These are phyloP conservation scores for Ochropleura leucogaster DNA, from an alignment of 2,888 invertebrate genomes.

Conservation along the genomic window DNA sequence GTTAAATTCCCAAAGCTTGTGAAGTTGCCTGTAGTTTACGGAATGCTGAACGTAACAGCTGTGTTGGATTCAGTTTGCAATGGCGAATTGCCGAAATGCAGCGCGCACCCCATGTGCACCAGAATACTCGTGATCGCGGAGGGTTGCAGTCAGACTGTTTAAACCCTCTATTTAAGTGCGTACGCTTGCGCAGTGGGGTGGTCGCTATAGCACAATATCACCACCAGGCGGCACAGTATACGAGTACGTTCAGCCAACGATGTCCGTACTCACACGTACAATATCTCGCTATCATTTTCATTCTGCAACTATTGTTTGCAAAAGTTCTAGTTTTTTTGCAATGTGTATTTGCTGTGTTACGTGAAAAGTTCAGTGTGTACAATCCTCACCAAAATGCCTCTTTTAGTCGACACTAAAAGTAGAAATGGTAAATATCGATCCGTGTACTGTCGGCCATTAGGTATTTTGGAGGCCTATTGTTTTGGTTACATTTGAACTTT, in stretches of 20 bases:
- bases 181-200: slow-evolving; percentile 87
- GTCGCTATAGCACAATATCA: slow-evolving; percentile 78
- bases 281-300: slow-evolving; percentile 69
- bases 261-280: slow-evolving; percentile 79
- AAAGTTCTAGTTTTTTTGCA: slow-evolving; percentile 66
- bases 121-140: slow-evolving; percentile 70
- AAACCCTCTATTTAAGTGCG: slow-evolving; percentile 85
- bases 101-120: slow-evolving; percentile 80
- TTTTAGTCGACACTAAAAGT: slow-evolving; percentile 81
- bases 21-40: slow-evolving; percentile 9
- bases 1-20: background rate
- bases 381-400: slow-evolving; percentile 79
- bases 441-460: slow-evolving; percentile 82
- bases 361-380: slow-evolving; percentile 73
- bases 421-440: slow-evolving; percentile 89
- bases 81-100: slow-evolving; percentile 53
- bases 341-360: slow-evolving; percentile 82
- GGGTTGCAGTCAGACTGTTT: slow-evolving; percentile 62
- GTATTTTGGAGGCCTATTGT: slow-evolving; percentile 61
- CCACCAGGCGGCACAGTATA: slow-evolving; percentile 78
- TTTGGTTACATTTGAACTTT: slow-evolving; percentile 36
- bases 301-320: slow-evolving; percentile 57
- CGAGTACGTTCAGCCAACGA: slow-evolving; percentile 77
- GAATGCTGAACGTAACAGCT: slow-evolving; percentile 79
- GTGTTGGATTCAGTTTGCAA: slow-evolving; percentile 67